Percentiles rank a stretch among this genome's conserved stretches.
Conservation (phyloP, 2,797 vertebrate genomes). For the Brachyalestes nurse region DNA sequence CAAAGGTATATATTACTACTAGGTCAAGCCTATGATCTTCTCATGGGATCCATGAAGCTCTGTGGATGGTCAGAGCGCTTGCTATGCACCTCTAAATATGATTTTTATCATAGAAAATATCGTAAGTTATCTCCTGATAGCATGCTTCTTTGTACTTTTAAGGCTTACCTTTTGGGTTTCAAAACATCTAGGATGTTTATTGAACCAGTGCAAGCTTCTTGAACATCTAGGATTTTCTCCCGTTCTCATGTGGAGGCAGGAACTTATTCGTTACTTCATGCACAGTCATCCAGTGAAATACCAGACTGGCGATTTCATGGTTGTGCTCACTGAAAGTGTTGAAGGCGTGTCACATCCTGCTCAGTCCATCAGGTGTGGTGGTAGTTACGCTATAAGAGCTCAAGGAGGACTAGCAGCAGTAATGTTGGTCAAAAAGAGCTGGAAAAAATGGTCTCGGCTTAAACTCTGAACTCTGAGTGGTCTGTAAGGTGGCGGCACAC, state of each 20-base stretch:
- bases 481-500: too few relatives aligned
- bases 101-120: background rate
- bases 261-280: background rate
- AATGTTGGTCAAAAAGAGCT: background rate
- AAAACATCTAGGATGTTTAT: background rate
- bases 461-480: background rate
- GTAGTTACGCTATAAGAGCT: background rate
- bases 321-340: background rate
- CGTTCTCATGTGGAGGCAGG: background rate
- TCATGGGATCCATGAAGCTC: background rate
- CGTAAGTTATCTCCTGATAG: too few relatives aligned
- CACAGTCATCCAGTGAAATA: background rate
- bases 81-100: background rate
- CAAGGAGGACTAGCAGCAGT: background rate
- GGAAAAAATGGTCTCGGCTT: too few relatives aligned
- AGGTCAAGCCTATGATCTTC: background rate
- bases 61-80: background rate
- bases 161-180: background rate
- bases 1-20: background rate
- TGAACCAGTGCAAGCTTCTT: background rate
- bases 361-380: constrained; percentile 36
- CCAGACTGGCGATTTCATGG: background rate
- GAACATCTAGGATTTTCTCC: background rate
- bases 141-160: background rate
- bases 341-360: constrained; percentile 54